Percentiles rank a stretch among this genome's conserved stretches.
Conservation (phyloP, 2,113 vertebrate species). For the Otocyon megalotis region DNA sequence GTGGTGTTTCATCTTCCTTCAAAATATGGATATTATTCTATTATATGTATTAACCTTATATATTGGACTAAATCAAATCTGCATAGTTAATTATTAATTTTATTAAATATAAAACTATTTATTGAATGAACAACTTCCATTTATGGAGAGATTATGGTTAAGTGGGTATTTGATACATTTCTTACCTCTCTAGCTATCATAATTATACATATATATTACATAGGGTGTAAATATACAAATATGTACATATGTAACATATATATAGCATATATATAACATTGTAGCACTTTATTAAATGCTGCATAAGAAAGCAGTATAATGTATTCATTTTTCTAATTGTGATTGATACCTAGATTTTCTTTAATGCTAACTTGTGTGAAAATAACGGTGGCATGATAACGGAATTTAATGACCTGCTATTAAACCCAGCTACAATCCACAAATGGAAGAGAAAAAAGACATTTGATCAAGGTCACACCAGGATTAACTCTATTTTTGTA, state of each 20-base stretch:
- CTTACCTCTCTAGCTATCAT: neutral
- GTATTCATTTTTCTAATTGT: neutral
- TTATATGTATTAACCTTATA: neutral
- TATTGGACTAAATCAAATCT: neutral
- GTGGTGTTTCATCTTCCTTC: neutral
- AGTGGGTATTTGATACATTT: neutral
- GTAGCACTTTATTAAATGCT: neutral
- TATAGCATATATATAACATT: neutral
- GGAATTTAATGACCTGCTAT: neutral
- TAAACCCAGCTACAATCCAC: neutral
- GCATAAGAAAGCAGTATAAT: neutral
- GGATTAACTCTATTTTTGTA: constrained; percentile 58
- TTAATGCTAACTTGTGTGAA: constrained; percentile 28
- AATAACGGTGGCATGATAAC: neutral
- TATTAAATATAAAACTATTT: neutral
- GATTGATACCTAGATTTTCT: neutral
- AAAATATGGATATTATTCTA: neutral
- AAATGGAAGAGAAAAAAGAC: neutral
- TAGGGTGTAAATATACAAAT: neutral
- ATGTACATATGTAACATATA: neutral
- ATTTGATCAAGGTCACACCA: constrained; percentile 52
- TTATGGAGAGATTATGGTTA: neutral
- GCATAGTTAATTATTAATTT: neutral
- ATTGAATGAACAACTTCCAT: neutral
- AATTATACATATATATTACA: neutral